These are phyloP conservation scores for Cydia fagiglandana DNA, from an alignment of 1,140 invertebrate species.

Conservation along the genomic window DNA sequence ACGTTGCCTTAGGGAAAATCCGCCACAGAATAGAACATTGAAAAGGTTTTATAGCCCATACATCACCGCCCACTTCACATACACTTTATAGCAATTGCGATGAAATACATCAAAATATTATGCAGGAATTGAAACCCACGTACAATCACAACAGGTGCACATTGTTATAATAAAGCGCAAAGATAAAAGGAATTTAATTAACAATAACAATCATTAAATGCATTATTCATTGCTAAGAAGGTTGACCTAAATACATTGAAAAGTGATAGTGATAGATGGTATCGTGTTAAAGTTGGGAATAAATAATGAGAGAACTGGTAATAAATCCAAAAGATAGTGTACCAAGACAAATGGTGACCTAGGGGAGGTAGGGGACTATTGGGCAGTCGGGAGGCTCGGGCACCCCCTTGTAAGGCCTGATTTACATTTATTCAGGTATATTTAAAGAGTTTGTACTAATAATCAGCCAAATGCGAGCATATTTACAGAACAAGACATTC, in stretches of 20 bases:
- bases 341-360: too few species aligned
- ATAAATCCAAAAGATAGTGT: too few species aligned
- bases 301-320: too few species aligned
- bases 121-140: slow-evolving; percentile 13
- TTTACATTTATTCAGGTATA: too few species aligned
- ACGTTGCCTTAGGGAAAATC: too few species aligned
- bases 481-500: too few species aligned
- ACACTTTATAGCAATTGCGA: slow-evolving; percentile 35
- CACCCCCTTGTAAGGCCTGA: too few species aligned
- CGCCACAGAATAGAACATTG: too few species aligned
- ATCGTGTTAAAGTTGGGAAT: neutral
- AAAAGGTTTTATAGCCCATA: slow-evolving; percentile 40
- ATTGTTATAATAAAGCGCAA: slow-evolving; percentile 12
- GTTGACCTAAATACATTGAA: slow-evolving; percentile 1
- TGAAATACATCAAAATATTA: slow-evolving; percentile 38
- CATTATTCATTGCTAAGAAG: neutral
- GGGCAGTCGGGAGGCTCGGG: too few species aligned
- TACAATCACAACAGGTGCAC: slow-evolving; percentile 5
- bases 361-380: too few species aligned
- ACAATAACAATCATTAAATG: slow-evolving; percentile 7
- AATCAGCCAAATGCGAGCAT: too few species aligned
- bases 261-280: neutral
- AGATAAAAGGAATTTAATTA: slow-evolving; percentile 14
- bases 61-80: slow-evolving; percentile 55
- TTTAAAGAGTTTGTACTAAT: too few species aligned